Evolutionary conservation across 2,888 invertebrate species (phyloP), one percentile per base, ranked within the genome.

Genomic region (Polyommatus iphigenia): DNA sequence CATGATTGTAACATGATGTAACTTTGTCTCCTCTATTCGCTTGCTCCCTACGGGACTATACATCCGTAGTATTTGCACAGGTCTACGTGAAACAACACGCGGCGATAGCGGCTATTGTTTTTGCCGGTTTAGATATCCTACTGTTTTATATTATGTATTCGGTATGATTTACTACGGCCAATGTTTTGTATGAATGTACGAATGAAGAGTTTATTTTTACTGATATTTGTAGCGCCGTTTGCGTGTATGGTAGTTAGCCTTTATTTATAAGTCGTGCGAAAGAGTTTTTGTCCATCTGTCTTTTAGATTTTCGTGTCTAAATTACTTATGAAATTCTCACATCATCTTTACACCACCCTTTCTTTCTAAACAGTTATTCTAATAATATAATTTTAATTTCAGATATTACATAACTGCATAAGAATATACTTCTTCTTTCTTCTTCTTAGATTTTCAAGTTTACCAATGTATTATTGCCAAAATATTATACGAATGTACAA

Each of bases 1-100:
- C 36, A 8, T 36, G 87, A 83, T 88, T 57, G 57, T n/a, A n/a
- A 57, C 5, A 3, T 8, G 62, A 29, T 67, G 29, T 18, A 29
- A 62, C 20, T 46, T 75, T 72, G 76, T 46, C 79, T 6, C 78
- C 20, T 83, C 83, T 83, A 71, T 71, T 62, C 73, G 71, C 24
- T 36, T 13, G 20, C 67, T 62, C 8, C 57, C 50, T 76, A 13
- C 41, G 82, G 36, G 36, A 85, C 86, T 84, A 80, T 41, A 57
- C 80, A 79, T 81, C 80, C 81, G 85, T 85, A 86, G 86, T 90
- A 90, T 91, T 90, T 83, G 83, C 83, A 83, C 87, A 83, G 84
- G 86, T 83, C 86, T 85, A 87, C 85, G 87, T 92, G 92, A 89
- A 92, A 91, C 88, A 92, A 92, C 91, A 92, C 84, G 81, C 83